phyloP scores from a whole-genome alignment of 2,113 vertebrate species.

The Donacobius atricapilla region DNA sequence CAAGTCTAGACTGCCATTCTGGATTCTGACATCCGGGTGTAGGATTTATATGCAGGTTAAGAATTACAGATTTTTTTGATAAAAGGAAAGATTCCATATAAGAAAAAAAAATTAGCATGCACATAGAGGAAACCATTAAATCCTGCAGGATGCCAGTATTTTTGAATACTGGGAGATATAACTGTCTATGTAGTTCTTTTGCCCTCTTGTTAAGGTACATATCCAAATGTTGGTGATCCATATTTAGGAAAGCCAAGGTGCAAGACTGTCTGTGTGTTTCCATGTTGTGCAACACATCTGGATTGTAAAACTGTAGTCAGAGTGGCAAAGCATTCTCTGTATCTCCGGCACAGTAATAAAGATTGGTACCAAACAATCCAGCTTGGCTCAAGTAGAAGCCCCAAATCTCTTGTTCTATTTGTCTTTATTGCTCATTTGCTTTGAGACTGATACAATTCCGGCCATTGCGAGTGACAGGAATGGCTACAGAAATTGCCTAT shows the following conservation, averaged over 20 bases:
- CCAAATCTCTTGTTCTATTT: neutral
- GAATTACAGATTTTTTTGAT: neutral
- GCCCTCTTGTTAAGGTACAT: neutral
- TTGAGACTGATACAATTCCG: neutral
- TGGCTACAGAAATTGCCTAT: neutral
- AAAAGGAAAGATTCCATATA: neutral
- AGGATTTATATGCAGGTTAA: neutral
- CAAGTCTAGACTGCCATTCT: neutral
- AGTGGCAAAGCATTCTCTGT: neutral
- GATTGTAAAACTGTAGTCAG: neutral
- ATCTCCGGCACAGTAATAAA: neutral
- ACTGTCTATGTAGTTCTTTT: neutral
- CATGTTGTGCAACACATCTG: neutral
- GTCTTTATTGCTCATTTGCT: neutral
- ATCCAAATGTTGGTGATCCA: neutral
- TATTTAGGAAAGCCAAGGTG: neutral
- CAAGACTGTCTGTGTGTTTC: neutral
- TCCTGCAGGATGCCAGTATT: neutral
- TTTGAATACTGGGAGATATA: neutral
- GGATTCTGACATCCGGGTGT: neutral
- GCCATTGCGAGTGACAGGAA: neutral
- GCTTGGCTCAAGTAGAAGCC: neutral
- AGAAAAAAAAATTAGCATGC: neutral
- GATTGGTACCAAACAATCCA: neutral
- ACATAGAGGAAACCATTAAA: neutral